Conservation (phyloP, 1,140 invertebrate genomes). For the Acromyrmex charruanus region DNA sequence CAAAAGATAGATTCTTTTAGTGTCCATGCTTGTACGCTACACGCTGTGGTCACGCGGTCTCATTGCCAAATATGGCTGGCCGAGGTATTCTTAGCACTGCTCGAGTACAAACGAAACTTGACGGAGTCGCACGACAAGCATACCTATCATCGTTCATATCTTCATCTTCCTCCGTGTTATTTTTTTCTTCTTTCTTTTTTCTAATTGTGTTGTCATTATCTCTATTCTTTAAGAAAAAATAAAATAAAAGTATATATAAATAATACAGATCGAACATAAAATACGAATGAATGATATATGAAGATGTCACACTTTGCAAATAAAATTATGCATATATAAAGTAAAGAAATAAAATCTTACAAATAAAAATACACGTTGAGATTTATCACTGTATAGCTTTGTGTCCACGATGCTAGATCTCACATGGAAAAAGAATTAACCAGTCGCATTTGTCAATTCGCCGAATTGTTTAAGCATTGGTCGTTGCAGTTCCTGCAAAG, state of each 20-base stretch:
- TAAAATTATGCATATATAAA: too few relatives aligned
- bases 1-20: slow-evolving; percentile 58
- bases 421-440: too few relatives aligned
- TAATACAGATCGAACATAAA: not conserved
- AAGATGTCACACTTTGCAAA: too few relatives aligned
- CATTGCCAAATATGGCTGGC: slow-evolving; percentile 78
- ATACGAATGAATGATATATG: too few relatives aligned
- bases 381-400: not conserved
- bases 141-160: slow-evolving; percentile 59
- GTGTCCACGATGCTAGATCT: too few relatives aligned
- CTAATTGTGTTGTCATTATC: not conserved
- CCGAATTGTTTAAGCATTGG: too few relatives aligned
- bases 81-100: slow-evolving; percentile 75
- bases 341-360: too few relatives aligned
- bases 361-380: not conserved
- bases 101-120: slow-evolving; percentile 73
- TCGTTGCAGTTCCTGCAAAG: too few relatives aligned
- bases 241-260: not conserved
- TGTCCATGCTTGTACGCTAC: slow-evolving; percentile 49
- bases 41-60: slow-evolving; percentile 70
- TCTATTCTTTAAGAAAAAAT: not conserved
- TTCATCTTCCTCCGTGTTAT: not conserved
- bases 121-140: slow-evolving; percentile 69
- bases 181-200: too few relatives aligned
- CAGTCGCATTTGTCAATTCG: too few relatives aligned